Conservation (phyloP, 2,888 invertebrate species). For the Tortrix viridana region DNA sequence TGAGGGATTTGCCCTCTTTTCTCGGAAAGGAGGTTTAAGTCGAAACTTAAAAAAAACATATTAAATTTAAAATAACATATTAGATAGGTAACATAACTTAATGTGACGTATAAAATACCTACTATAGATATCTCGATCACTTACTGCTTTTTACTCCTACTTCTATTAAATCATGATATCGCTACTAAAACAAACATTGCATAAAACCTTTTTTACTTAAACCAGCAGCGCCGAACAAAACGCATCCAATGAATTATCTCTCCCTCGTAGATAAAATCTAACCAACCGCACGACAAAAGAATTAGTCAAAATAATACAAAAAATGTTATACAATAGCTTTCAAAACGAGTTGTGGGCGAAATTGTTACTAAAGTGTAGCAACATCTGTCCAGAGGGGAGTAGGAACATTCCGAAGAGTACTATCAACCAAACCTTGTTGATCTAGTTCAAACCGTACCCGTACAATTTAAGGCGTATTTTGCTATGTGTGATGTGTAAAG, state of each 20-base stretch:
- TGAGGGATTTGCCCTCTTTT: too few relatives aligned
- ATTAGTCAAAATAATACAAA: conserved; percentile 80
- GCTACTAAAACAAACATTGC: conserved; percentile 51
- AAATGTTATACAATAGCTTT: conserved; percentile 76
- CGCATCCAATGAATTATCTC: conserved; percentile 69
- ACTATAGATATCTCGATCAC: neutral
- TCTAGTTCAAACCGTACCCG: conserved; percentile 34
- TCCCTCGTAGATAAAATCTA: conserved; percentile 74
- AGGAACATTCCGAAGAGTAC: conserved; percentile 26
- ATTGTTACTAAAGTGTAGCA: conserved; percentile 83
- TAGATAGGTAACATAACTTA: neutral
- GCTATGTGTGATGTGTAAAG: conserved; percentile 1
- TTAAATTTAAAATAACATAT: too few relatives aligned
- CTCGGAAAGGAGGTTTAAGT: too few relatives aligned
- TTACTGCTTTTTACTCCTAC: neutral
- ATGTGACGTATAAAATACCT: neutral
- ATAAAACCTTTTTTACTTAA: conserved; percentile 56
- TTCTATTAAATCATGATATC: conserved; percentile 49
- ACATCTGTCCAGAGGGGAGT: conserved; percentile 80
- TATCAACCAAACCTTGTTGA: conserved; percentile 9
- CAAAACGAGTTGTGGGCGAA: conserved; percentile 78
- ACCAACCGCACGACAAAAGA: conserved; percentile 82
- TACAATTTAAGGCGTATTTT: conserved; percentile 35
- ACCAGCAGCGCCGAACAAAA: conserved; percentile 71
- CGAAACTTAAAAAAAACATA: too few relatives aligned